Evolutionary conservation across 2,888 invertebrate species (phyloP).

Genomic region (Melangyna quadrimaculata): DNA sequence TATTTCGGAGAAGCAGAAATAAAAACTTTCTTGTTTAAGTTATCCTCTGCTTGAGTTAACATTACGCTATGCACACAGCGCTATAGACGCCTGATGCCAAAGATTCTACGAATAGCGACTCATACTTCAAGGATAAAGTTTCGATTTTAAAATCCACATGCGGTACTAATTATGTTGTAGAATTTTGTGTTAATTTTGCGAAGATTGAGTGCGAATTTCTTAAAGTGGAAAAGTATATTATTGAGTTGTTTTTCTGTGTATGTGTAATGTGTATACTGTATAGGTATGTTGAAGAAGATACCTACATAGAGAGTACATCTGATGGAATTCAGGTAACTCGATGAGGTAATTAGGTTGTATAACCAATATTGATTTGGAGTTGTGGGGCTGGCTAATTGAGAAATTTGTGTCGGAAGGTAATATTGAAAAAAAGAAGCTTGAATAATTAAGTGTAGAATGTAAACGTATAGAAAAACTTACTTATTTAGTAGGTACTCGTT

Average conservation of each 20-base stretch:
- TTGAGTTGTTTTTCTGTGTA: constrained; percentile 20
- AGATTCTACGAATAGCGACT: neutral
- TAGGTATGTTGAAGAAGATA: neutral
- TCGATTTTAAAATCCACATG: constrained; percentile 64
- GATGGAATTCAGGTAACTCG: neutral
- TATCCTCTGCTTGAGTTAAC: constrained; percentile 33
- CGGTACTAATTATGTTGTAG: constrained; percentile 68
- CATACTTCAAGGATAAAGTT: constrained; percentile 64
- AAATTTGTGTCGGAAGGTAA: neutral
- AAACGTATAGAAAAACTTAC: too few species aligned
- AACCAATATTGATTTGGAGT: neutral
- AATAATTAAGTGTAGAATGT: too few species aligned
- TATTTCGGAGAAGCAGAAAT: constrained; percentile 29
- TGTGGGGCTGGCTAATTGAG: neutral
- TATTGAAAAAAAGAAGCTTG: too few species aligned
- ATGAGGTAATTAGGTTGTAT: neutral
- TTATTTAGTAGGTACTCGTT: too few species aligned
- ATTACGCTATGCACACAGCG: neutral
- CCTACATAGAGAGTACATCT: too few species aligned
- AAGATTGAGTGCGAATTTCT: constrained; percentile 66
- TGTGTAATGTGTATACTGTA: too few species aligned
- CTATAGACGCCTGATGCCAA: neutral
- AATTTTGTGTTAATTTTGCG: constrained; percentile 61
- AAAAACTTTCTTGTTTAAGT: constrained; percentile 54
- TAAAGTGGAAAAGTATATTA: constrained; percentile 70